Base-by-base conservation (phyloP, 2,888 invertebrate species). In the Meloe dianella region DNA sequence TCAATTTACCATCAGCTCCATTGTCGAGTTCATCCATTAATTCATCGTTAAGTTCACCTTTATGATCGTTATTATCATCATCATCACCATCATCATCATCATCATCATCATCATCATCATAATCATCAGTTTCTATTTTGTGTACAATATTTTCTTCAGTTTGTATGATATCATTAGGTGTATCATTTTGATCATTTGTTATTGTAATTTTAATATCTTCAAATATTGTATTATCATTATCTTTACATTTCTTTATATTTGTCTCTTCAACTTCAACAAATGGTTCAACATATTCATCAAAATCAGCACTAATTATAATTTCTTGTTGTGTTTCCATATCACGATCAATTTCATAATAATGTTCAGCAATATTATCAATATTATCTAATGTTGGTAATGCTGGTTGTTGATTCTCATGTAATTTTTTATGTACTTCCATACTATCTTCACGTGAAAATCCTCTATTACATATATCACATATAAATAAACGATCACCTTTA, bases 381-480 rank as follows among this genome's bases (percentile, higher is more conserved):
- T 82, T 83, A 61, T 84, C 84, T 64, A 84, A 74, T 22, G 83
- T 83, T 6, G 82, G 83, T 61, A 83, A 71, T 47, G 78, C 74
- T 30, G 81, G 81, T 56, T 74, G 72, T 51, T 78, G 77, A 65
- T 80, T 80, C 41, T 82, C 81, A 71, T 84, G 84, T 59, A 81
- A 70, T 66, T 77, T 76, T 71, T 79, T 81, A 73, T 85, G 84
- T 14, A 80, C 80, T 64, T 82, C 81, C 5, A 85, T 74, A 70
- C 83, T 83, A 71, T 84, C 84, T 60, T 80, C 81, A 7, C 84
- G 76, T 61, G 80, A 81, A 69, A 84, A 85, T 4, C 83, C 82
- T 74, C 84, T 84, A 69, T 83, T 83, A 71, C 85, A 85, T 60
- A 85, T 80, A 71, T 85, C 83, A 73, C 85, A 85, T 56, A 83